phyloP scores from a whole-genome alignment of 2,888 invertebrate species.

The Iphiclides podalirius region DNA sequence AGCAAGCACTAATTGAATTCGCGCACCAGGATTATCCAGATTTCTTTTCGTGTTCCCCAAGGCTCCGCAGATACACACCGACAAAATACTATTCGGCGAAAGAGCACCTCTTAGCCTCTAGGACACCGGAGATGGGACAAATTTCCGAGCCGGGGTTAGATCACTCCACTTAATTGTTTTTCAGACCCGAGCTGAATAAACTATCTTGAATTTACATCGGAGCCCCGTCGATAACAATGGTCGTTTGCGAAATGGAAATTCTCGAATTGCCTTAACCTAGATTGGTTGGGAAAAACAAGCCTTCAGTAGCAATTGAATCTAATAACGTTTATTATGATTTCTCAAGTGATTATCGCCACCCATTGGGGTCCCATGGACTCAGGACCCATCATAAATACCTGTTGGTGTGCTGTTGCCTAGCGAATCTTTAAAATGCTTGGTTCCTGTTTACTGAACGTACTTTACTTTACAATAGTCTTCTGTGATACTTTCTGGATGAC shows the following conservation, averaged over 20 bases:
- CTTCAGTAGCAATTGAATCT: too few relatives aligned
- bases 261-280: too few relatives aligned
- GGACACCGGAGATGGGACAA: conserved; percentile 10
- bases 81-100: conserved; percentile 1
- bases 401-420: too few relatives aligned
- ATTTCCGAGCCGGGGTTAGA: conserved; percentile 20
- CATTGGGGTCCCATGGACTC: too few relatives aligned
- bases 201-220: conserved; percentile 12
- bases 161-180: conserved; percentile 20
- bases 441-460: too few relatives aligned
- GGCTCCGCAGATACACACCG: conserved; percentile 12
- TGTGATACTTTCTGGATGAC: too few relatives aligned
- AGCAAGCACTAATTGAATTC: conserved; percentile 18
- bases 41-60: conserved; percentile 7
- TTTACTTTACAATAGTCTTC: too few relatives aligned
- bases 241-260: background rate
- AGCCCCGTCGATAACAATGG: background rate
- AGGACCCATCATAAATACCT: too few relatives aligned
- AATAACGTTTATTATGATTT: too few relatives aligned
- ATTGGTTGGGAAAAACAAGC: too few relatives aligned
- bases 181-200: conserved; percentile 13
- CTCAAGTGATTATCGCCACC: too few relatives aligned
- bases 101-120: background rate
- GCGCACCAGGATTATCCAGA: conserved; percentile 1
- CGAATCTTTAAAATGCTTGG: too few relatives aligned